Conservation (phyloP, 2,113 vertebrate genomes). For the Bathybates hornii region DNA sequence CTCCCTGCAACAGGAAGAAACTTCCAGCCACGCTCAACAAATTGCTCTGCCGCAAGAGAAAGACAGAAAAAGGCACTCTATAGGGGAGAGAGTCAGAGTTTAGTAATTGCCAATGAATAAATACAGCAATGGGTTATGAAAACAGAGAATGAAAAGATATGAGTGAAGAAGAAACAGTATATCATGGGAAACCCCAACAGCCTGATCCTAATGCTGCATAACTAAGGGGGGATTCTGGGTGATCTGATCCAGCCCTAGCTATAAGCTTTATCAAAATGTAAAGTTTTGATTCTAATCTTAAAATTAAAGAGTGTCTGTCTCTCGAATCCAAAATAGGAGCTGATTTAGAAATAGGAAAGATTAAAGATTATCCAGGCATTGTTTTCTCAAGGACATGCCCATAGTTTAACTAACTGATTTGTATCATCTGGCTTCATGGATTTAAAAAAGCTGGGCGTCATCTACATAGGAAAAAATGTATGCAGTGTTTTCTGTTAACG, state of each 20-base stretch:
- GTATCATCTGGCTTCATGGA: not conserved
- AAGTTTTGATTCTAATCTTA: not conserved
- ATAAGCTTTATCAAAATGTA: not conserved
- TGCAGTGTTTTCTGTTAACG: not conserved
- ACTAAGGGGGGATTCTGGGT: not conserved
- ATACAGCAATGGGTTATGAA: not conserved
- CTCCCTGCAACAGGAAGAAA: not conserved
- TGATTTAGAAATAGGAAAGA: not conserved
- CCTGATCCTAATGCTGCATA: not conserved
- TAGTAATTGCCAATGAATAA: not conserved
- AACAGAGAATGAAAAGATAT: not conserved
- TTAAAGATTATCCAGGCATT: not conserved
- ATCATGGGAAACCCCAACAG: not conserved
- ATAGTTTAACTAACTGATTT: not conserved
- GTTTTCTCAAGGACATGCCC: not conserved
- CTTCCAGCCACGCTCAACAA: not conserved
- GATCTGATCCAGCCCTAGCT: not conserved
- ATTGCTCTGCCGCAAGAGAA: not conserved
- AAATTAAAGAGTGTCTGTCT: not conserved
- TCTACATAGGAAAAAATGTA: not conserved
- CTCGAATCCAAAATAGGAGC: not conserved
- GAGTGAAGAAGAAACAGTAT: not conserved
- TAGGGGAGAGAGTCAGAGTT: not conserved
- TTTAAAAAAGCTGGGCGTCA: not conserved
- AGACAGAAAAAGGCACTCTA: not conserved